These are phyloP conservation scores for Macrophya annulata DNA, from an alignment of 2,888 invertebrate genomes.

Conservation along the genomic window DNA sequence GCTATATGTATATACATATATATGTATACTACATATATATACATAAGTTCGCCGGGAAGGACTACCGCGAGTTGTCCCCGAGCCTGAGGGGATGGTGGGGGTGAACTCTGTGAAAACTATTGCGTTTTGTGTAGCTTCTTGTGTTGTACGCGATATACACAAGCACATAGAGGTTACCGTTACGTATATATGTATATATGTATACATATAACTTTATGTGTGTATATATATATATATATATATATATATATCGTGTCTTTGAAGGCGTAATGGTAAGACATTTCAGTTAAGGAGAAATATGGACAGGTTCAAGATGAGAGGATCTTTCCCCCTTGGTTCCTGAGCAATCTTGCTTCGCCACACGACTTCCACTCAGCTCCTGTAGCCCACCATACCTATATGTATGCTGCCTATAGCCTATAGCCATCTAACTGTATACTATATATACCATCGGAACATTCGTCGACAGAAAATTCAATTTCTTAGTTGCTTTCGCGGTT, in stretches of 20 bases:
- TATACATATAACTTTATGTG: not conserved
- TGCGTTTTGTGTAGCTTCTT: slow-evolving; percentile 60
- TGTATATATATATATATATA: not conserved
- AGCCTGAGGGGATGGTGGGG: slow-evolving; percentile 59
- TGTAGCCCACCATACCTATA: not conserved
- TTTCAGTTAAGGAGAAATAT: slow-evolving; percentile 56
- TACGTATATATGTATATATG: not conserved
- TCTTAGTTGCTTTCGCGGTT: slow-evolving; percentile 66
- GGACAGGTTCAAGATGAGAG: slow-evolving; percentile 56
- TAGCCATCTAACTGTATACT: too few relatives aligned
- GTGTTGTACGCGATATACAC: not conserved
- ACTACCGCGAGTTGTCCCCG: slow-evolving; percentile 65
- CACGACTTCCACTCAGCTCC: slow-evolving; percentile 24
- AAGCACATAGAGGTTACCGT: not conserved
- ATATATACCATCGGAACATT: slow-evolving; percentile 45
- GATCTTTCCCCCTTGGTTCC: slow-evolving; percentile 60
- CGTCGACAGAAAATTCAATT: slow-evolving; percentile 69
- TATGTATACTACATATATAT: not conserved
- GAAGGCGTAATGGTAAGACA: slow-evolving; percentile 20
- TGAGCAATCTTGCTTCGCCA: slow-evolving; percentile 58
- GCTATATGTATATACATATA: not conserved
- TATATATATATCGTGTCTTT: not conserved
- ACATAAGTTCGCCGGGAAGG: slow-evolving; percentile 55
- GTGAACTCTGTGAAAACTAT: slow-evolving; percentile 72
- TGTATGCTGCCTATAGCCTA: too few relatives aligned